Evolutionary conservation across 1,140 invertebrate genomes (phyloP), one percentile per base, ranked within the genome.

Genomic region (Arctopsyche grandis): DNA sequence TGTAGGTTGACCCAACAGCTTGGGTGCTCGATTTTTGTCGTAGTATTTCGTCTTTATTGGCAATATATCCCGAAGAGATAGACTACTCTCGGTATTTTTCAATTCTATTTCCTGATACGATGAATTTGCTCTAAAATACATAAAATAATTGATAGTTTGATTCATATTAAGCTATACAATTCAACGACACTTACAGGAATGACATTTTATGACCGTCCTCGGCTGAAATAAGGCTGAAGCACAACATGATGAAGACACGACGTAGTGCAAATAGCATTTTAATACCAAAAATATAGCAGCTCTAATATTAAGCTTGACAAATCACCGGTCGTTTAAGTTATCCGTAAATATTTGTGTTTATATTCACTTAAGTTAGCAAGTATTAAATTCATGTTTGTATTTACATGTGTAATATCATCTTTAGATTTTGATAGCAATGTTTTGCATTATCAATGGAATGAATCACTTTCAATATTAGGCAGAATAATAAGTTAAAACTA

Each of bases 21-120:
- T 96, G 0, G 95, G 95, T 0, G 95, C 94, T 82, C 94, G 90
- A 87, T 96, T 96, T 87, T 97, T 97, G 86, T 97, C 95, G 84
- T 97, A 97, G 69, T 93, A 92, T 85, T 95, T 96, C 9, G 93
- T 92, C 85, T 94, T 94, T 70, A 94, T 89, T 9, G 95, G 95
- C 69, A 97, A 86, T 84, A 97, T 96, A 85, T 97, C 95, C 58
- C 91, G 89, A 9, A 96, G 86, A 46, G 93, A 94, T 69, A 95
- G 87, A 83, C 92, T 93, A 12, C 89, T 90, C 84, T 93, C 92
- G 0, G 84, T 83, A 46, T 78, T 78, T 79, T 86, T 87, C 9
- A 88, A 74, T 75, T 89, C 88, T 75, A 88, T 85, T 75, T 89
- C 88, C 84, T 88, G 87, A 74, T 86, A 87, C n/a, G 88, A 85